Conservation (phyloP, 2,888 invertebrate species). For the Melangyna quadrimaculata region DNA sequence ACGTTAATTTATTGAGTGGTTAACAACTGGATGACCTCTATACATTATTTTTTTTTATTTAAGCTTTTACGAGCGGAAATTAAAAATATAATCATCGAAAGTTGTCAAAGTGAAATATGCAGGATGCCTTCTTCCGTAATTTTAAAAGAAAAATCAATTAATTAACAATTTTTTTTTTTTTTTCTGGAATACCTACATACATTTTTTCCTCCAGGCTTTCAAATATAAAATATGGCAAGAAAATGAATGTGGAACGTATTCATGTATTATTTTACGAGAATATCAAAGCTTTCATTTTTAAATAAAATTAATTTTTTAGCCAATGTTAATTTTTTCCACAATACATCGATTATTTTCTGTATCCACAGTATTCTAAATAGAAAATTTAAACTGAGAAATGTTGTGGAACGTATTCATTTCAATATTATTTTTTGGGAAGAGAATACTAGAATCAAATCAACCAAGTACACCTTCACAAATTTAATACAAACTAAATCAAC, state of each 20-base stretch:
- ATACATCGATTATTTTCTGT: background rate
- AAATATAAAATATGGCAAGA: too few species aligned
- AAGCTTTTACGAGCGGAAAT: background rate
- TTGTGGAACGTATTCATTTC: background rate
- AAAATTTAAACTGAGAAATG: background rate
- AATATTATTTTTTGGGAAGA: too few species aligned
- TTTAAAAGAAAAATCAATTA: too few species aligned
- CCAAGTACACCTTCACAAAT: too few species aligned
- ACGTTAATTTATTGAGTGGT: slow-evolving; percentile 59
- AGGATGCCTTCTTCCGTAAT: too few species aligned
- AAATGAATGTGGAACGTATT: too few species aligned
- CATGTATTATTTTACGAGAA: too few species aligned
- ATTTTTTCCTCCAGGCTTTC: too few species aligned
- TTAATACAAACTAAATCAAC: too few species aligned
- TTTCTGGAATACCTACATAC: too few species aligned
- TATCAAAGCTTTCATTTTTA: background rate
- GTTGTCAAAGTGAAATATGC: background rate
- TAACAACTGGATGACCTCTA: slow-evolving; percentile 56
- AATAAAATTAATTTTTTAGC: background rate
- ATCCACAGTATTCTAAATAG: background rate
- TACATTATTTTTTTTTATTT: background rate
- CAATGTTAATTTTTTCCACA: background rate
- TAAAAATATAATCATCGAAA: background rate
- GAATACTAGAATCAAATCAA: too few species aligned
- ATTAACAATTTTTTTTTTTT: too few species aligned